Conservation (phyloP, 2,113 vertebrate species). For the Vicugna pacos region DNA sequence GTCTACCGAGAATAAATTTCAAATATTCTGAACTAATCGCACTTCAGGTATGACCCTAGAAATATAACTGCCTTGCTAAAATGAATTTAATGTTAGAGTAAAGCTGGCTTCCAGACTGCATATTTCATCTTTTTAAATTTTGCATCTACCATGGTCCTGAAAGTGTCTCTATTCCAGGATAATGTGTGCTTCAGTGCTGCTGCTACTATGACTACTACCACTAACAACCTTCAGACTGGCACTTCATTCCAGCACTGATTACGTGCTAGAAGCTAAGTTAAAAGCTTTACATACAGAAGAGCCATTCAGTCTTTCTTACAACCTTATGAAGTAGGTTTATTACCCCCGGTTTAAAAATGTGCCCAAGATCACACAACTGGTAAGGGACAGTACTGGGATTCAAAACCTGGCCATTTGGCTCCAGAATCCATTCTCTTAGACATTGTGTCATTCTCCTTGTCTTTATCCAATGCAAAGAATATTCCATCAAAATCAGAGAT, state of each 20-base stretch:
- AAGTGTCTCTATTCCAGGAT: background rate
- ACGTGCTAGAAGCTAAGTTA: background rate
- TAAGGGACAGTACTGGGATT: background rate
- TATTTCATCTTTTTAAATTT: background rate
- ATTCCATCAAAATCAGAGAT: background rate
- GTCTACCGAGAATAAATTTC: background rate
- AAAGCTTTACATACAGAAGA: background rate
- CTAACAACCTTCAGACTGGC: background rate
- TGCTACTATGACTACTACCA: background rate
- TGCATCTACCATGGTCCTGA: background rate
- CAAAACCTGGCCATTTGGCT: background rate
- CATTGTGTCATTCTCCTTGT: background rate
- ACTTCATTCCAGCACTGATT: background rate
- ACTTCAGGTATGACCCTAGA: background rate
- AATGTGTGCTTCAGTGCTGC: background rate
- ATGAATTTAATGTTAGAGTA: constrained; percentile 37
- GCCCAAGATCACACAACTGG: background rate
- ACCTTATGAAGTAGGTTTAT: background rate
- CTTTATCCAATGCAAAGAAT: background rate
- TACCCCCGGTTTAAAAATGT: background rate
- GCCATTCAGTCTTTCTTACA: background rate
- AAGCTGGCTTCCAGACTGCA: background rate
- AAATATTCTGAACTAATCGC: constrained; percentile 10
- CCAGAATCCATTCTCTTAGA: background rate
- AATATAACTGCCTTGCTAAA: constrained; percentile 26